phyloP scores from a whole-genome alignment of 2,113 vertebrate genomes.

The Eretmochelys imbricata region DNA sequence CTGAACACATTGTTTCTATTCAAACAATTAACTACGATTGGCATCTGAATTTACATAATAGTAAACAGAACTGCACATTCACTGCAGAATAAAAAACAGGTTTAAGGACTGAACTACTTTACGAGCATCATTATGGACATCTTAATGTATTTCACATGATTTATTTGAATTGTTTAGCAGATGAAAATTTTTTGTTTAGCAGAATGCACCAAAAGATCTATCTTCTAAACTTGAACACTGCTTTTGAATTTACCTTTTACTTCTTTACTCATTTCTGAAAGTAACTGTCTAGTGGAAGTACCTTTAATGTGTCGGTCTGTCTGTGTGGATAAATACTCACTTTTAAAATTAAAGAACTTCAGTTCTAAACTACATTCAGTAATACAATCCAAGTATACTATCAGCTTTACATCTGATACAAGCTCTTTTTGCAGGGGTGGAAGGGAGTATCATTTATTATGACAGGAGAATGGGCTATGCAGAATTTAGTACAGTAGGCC shows the following conservation, averaged over 20 bases:
- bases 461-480: not conserved
- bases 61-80: not conserved
- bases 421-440: not conserved
- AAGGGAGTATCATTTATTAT: not conserved
- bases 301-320: not conserved
- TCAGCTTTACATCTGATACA: not conserved
- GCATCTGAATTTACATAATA: not conserved
- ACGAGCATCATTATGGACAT: not conserved
- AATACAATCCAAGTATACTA: not conserved
- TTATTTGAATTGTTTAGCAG: not conserved
- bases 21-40: not conserved
- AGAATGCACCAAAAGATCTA: not conserved
- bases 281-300: not conserved
- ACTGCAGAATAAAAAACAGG: not conserved
- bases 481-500: not conserved
- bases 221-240: not conserved
- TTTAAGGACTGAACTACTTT: not conserved
- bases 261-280: not conserved
- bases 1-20: not conserved
- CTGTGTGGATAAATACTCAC: not conserved
- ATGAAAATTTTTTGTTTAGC: not conserved
- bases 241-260: not conserved
- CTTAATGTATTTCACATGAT: not conserved
- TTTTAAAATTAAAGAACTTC: not conserved
- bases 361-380: not conserved